Base-by-base conservation (phyloP, 2,797 vertebrate species). In the Macropus fuliginosus region DNA sequence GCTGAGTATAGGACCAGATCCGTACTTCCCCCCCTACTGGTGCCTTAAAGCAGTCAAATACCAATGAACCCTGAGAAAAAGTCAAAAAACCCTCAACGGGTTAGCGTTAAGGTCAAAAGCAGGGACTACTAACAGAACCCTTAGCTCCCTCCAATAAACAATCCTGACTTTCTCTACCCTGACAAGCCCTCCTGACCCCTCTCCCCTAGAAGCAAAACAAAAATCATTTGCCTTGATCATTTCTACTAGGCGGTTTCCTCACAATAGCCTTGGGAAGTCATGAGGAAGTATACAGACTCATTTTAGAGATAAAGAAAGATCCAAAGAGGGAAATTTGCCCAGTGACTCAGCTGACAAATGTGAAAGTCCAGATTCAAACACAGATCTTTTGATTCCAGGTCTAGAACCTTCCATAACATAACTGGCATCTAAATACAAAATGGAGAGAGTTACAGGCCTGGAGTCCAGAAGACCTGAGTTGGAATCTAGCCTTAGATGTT, bases 41-140 rank as follows among this genome's bases (percentile, higher is more conserved):
- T 0, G 98, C 98, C 91, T 98, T 96, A 0, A 99, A 98, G 96
- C 98, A 99, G 91, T 97, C 98, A 96, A 98, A 99, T 5, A 97
- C 97, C 50, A 99, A 91, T 55, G 97, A 98, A 3, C 98, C 98
- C 99, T 99, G 96, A 97, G 96, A 96, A 98, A 95, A 96, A 93
- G 31, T 13, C 31, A n/a, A 46, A 81, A 81, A 5, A 8, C 9
- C 40, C 74, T 24, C 74, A 81, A 34, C 54, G 90, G 52, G 87
- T 95, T 95, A 91, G 91, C 27, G 74, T 54, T 52, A 34, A 92
- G 66, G 40, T 54, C 46, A 18, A 91, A 16, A 12, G 52, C 12
- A 3, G 0, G 56, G 59, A 90, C 29, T 5, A 40, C 40, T 92
- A 10, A 81, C 89, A 57, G 74, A 8, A 89, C 1, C 0, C 21